Percentiles rank a stretch among this genome's conserved stretches.
These are phyloP conservation scores for Cheilosia vulpina DNA, from an alignment of 2,888 invertebrate genomes.

Conservation along the genomic window DNA sequence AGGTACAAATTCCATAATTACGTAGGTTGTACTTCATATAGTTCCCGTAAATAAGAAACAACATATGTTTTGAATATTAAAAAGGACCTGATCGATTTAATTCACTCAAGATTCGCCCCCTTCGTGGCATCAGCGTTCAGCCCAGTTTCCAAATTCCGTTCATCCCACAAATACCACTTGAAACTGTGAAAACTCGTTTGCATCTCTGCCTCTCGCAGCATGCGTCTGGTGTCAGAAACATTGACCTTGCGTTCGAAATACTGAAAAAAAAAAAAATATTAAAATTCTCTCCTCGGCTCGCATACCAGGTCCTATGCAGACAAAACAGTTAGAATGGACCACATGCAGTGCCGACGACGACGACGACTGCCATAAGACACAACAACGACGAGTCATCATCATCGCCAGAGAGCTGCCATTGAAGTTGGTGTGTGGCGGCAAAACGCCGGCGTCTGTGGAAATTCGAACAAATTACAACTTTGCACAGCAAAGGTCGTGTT, in stretches of 20 bases:
- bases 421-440: constrained; percentile 23
- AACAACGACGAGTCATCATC: constrained; percentile 36
- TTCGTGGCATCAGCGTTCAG: neutral
- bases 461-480: constrained; percentile 69
- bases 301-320: constrained; percentile 3
- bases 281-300: neutral
- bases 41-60: too few species aligned
- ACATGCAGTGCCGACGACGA: constrained; percentile 41
- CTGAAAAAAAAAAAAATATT: constrained; percentile 33
- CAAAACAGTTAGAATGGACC: constrained; percentile 39
- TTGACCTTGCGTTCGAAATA: constrained; percentile 64
- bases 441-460: constrained; percentile 58
- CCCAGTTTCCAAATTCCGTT: constrained; percentile 3
- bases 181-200: constrained; percentile 26
- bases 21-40: too few species aligned
- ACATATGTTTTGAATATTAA: too few species aligned
- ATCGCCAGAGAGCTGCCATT: constrained; percentile 7
- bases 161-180: constrained; percentile 3
- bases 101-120: too few species aligned
- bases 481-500: constrained; percentile 38
- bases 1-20: too few species aligned
- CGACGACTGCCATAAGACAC: constrained; percentile 36
- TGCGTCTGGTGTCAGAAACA: constrained; percentile 72
- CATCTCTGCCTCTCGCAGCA: constrained; percentile 52
- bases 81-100: too few species aligned